Percentiles rank a stretch among this genome's conserved stretches.
These are phyloP conservation scores for Adelges cooleyi DNA, from an alignment of 1,140 invertebrate species.

Conservation along the genomic window DNA sequence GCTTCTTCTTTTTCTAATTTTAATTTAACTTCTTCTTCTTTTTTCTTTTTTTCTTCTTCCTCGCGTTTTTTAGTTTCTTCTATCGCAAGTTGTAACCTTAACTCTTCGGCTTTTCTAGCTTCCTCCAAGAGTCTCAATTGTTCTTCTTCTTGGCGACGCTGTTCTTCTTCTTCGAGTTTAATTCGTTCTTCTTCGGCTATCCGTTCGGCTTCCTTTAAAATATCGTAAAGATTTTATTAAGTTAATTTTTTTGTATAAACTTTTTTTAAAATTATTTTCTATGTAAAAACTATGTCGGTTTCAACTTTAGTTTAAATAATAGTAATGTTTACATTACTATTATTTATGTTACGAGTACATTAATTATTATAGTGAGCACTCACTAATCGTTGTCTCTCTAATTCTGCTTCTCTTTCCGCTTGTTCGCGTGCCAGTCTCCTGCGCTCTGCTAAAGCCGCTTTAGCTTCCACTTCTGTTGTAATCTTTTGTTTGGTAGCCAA, in stretches of 20 bases:
- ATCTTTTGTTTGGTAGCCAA: slow-evolving; percentile 40
- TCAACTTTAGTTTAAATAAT: too few species aligned
- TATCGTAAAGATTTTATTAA: background rate
- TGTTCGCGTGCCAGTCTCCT: slow-evolving; percentile 70
- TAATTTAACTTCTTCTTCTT: slow-evolving; percentile 54
- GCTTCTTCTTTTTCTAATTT: slow-evolving; percentile 64
- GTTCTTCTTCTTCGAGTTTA: slow-evolving; percentile 68
- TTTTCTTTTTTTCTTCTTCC: slow-evolving; percentile 50
- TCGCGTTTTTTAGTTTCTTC: slow-evolving; percentile 53
- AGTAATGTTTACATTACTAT: too few species aligned
- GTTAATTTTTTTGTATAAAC: background rate
- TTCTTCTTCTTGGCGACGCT: slow-evolving; percentile 63
- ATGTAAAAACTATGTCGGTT: too few species aligned
- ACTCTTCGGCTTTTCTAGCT: slow-evolving; percentile 58
- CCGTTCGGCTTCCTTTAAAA: slow-evolving; percentile 59
- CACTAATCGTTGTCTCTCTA: slow-evolving; percentile 58
- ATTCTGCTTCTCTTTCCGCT: slow-evolving; percentile 70
- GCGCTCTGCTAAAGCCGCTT: slow-evolving; percentile 75
- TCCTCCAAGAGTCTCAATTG: slow-evolving; percentile 55
- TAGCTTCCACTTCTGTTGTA: slow-evolving; percentile 78
- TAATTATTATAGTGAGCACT: too few species aligned
- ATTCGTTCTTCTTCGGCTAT: slow-evolving; percentile 61
- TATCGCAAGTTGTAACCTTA: slow-evolving; percentile 59
- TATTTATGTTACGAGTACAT: too few species aligned
- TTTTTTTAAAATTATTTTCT: too few species aligned